These are phyloP conservation scores for Calephelis virginiensis DNA, from an alignment of 1,140 invertebrate species.

Conservation along the genomic window DNA sequence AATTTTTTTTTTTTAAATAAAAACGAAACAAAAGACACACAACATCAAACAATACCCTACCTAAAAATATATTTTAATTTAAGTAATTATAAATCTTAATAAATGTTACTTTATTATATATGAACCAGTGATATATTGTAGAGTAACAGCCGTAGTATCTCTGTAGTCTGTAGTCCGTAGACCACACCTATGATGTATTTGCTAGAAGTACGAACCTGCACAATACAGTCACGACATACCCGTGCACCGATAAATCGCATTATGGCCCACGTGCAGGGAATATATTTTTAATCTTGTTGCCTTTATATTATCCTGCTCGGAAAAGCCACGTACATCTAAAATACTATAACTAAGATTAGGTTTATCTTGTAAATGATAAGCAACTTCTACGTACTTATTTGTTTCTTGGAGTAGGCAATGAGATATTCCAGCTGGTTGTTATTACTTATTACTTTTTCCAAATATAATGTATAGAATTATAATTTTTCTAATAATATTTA, in stretches of 20 bases:
- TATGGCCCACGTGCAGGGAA: conserved; percentile 71
- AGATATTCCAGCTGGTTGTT: no score
- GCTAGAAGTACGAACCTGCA: conserved; percentile 45
- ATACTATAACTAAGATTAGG: conserved; percentile 15
- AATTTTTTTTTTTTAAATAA: no score
- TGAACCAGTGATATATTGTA: background rate
- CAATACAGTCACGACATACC: conserved; percentile 64
- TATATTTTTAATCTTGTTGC: conserved; percentile 77
- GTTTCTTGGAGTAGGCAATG: no score
- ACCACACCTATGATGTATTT: conserved; percentile 56
- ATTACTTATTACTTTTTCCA: no score
- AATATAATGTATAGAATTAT: no score
- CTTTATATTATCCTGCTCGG: conserved; percentile 67
- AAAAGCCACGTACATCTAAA: conserved; percentile 39
- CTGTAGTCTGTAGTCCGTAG: background rate
- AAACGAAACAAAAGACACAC: no score
- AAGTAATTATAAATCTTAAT: background rate
- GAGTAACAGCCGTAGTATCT: background rate
- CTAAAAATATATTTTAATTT: no score
- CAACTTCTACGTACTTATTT: background rate
- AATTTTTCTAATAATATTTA: no score
- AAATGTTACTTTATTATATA: background rate
- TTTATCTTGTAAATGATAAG: background rate
- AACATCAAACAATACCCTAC: no score
- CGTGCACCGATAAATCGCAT: conserved; percentile 72